phyloP scores from a whole-genome alignment of 2,113 vertebrate genomes.

The Okapia johnstoni region DNA sequence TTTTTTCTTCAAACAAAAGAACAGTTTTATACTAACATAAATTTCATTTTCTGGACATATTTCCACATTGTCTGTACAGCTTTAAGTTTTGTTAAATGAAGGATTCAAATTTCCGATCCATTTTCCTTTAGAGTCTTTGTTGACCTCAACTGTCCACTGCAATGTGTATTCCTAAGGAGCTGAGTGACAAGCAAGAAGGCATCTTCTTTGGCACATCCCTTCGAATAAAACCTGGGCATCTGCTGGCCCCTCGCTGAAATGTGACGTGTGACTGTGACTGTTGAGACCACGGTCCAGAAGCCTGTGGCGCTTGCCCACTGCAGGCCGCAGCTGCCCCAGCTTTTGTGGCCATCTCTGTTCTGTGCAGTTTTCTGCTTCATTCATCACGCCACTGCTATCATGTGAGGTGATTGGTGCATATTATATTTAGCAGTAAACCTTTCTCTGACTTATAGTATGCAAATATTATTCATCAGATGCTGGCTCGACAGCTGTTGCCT shows the following conservation, averaged over 20 bases:
- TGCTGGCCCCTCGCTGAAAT: background rate
- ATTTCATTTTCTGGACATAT: background rate
- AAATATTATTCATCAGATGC: background rate
- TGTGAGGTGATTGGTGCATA: background rate
- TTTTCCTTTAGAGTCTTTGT: background rate
- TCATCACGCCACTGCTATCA: background rate
- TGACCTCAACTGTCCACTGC: background rate
- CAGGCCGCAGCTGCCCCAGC: background rate
- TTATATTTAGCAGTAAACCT: background rate
- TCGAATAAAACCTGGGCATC: constrained; percentile 4
- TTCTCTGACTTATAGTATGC: background rate
- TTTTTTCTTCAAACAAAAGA: background rate
- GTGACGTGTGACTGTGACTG: background rate
- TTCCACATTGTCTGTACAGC: background rate
- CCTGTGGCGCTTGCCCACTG: background rate
- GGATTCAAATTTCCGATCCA: background rate
- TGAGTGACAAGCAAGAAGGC: background rate
- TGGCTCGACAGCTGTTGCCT: constrained; percentile 9
- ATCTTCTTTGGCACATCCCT: background rate
- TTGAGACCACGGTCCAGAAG: background rate
- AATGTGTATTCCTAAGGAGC: background rate
- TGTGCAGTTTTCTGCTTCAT: constrained; percentile 39
- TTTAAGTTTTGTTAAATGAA: background rate
- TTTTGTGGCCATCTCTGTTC: background rate
- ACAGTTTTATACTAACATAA: background rate